Evolutionary conservation across 2,113 vertebrate genomes (phyloP).

Genomic region (Neodon shergylaensis): DNA sequence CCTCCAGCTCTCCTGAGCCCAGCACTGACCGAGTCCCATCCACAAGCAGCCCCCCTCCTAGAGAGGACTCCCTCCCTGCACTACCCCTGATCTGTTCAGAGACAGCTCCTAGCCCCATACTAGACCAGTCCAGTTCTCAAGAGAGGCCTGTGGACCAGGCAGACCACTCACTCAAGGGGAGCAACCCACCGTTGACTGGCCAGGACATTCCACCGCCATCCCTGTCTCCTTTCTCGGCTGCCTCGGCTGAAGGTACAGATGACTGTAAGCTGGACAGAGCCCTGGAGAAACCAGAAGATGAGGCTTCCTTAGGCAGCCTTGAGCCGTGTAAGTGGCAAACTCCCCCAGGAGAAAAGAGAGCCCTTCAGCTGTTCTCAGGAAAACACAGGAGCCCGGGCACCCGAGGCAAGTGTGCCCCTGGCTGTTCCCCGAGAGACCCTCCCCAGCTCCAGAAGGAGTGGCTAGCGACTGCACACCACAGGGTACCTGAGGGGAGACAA

Average conservation of each 20-base stretch:
- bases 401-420: not conserved
- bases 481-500: not conserved
- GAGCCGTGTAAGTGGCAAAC: constrained; percentile 61
- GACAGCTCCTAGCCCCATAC: constrained; percentile 62
- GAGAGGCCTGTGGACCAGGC: constrained; percentile 86
- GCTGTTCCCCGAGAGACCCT: not conserved
- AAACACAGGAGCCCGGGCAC: not conserved
- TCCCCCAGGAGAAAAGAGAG: not conserved
- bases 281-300: not conserved
- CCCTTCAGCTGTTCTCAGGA: constrained; percentile 44
- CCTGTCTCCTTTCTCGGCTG: constrained; percentile 71
- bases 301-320: not conserved
- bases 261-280: not conserved
- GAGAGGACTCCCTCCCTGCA: constrained; percentile 66
- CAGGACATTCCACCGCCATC: constrained; percentile 77
- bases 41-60: constrained; percentile 68
- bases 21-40: not conserved
- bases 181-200: constrained; percentile 78
- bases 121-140: constrained; percentile 75
- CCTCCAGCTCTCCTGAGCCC: constrained; percentile 38
- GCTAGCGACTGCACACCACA: constrained; percentile 6
- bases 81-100: constrained; percentile 79
- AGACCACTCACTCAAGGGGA: constrained; percentile 81
- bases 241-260: not conserved
- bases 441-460: constrained; percentile 67